Base-by-base conservation (phyloP, 2,797 vertebrate genomes). In the Eidolon dupreanum region DNA sequence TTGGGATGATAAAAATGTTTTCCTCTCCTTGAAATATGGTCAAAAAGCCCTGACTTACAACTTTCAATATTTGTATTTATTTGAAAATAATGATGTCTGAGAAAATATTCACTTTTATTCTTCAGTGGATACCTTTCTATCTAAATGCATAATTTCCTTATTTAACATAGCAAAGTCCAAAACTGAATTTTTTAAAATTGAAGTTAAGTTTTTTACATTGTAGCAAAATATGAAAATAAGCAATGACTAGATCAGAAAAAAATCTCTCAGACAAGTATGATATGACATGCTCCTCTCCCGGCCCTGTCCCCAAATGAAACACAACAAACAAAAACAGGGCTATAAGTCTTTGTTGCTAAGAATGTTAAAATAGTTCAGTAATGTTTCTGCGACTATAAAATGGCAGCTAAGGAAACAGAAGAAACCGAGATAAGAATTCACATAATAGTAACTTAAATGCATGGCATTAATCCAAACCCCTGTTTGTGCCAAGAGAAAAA, bases 351-450 rank as follows among this genome's bases (percentile, higher is more conserved):
- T 49, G 46, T 65, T 96, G 77, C 24, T 83, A 94, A 66, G 22
- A 73, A 95, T 20, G 59, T 49, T 81, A 10, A 95, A 91, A 63
- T 46, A 94, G 49, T 83, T 94, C 59, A 95, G 65, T 36, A 95
- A 97, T 96, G 59, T 93, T 95, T 91, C 68, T 88, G 15, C 65
- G 33, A 74, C 24, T 88, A 92, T 85, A 66, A 92, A 86, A 96
- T 1, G 17, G 77, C 79, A 96, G n/a, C 38, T 78, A 97, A 97
- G 82, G 93, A 97, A 90, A 49, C 0, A 66, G 33, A 82, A 97
- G 66, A 43, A 90, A 95, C 5, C 46, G 49, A 94, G 92, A 88
- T 86, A 92, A 93, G 63, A 95, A 95, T 43, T 91, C 71, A 92
- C 17, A 66, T 73, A 81, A 96, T 17, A 85, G 59, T 59, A 90